Evolutionary conservation across 2,113 vertebrate genomes (phyloP), one percentile per base, ranked within the genome.

Genomic region (Gallinago undulata): DNA sequence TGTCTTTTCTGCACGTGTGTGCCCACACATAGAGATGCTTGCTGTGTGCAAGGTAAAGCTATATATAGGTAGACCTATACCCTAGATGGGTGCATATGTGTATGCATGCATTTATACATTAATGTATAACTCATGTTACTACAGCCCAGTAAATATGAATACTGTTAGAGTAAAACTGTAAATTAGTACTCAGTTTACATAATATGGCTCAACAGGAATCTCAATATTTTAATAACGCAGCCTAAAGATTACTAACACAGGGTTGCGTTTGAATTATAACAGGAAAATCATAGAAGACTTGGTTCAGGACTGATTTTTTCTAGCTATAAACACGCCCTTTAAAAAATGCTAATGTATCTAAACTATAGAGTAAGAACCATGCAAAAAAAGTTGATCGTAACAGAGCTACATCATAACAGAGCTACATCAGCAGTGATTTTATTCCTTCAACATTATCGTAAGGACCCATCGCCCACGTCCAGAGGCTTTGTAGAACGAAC

Each of bases 31-130:
- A 7, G 4, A 13, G 13, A 3, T 2, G 5, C 10, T 14, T 33
- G 27, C 55, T 21, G 11, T 3, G 57, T 19, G 25, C 47, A 63
- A 16, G 41, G 41, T 43, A 43, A 43, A 43, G 13, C 41, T 43
- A 16, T 43, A 15, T 16, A 16, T 6, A 43, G 41, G 51, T 6
- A 60, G 45, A 56, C 13, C 19, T 55, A 21, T 11, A 35, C 13
- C 47, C 0, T 1, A 69, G n/a, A 35, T 1, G 55, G 21, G 7
- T 41, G 55, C 0, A 7, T 6, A 10, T 2, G 5, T 11, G 14
- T 35, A 7, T 7, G 11, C 11, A 7, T 41, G 57, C 39, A 79
- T 47, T 51, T 48, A 60, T 0, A 22, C 39, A 39, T 39, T 39
- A 11, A 39, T 39, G 39, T 39, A 39, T 39, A 33, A 3, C 45